Evolutionary conservation across 2,888 invertebrate species (phyloP).

Genomic region (Eumacrocentrus americanus): DNA sequence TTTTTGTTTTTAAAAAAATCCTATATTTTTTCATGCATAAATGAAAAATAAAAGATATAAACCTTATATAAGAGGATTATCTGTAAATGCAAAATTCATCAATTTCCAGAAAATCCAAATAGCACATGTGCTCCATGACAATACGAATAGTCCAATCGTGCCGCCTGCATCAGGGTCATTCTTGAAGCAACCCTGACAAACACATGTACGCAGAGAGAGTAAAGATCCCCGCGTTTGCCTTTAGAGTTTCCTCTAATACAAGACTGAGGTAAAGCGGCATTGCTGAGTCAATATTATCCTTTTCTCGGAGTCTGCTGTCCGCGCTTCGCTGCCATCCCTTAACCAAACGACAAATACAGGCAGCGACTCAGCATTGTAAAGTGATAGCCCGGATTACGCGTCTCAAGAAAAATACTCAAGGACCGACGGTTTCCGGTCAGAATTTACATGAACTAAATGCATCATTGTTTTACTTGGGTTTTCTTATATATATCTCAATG

Average conservation of each 20-base stretch:
- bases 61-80: too few species aligned
- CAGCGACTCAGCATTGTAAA: slow-evolving; percentile 42
- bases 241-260: slow-evolving; percentile 14
- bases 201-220: too few species aligned
- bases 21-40: too few species aligned
- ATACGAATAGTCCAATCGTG: too few species aligned
- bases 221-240: slow-evolving; percentile 6
- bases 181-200: not conserved
- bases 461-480: not conserved
- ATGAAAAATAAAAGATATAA: too few species aligned
- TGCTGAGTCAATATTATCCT: slow-evolving; percentile 51
- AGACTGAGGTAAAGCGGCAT: slow-evolving; percentile 26
- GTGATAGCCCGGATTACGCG: slow-evolving; percentile 50
- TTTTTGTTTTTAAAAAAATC: too few species aligned
- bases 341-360: slow-evolving; percentile 39
- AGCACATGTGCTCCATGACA: too few species aligned
- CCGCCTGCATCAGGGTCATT: too few species aligned
- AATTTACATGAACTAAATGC: slow-evolving; percentile 6
- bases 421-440: slow-evolving; percentile 29
- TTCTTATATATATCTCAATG: not conserved
- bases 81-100: too few species aligned
- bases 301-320: slow-evolving; percentile 38
- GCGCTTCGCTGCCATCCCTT: slow-evolving; percentile 30
- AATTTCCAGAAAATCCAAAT: too few species aligned
- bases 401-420: slow-evolving; percentile 42